Evolutionary conservation across 2,113 vertebrate genomes (phyloP).

Genomic region (Myodes glareolus): DNA sequence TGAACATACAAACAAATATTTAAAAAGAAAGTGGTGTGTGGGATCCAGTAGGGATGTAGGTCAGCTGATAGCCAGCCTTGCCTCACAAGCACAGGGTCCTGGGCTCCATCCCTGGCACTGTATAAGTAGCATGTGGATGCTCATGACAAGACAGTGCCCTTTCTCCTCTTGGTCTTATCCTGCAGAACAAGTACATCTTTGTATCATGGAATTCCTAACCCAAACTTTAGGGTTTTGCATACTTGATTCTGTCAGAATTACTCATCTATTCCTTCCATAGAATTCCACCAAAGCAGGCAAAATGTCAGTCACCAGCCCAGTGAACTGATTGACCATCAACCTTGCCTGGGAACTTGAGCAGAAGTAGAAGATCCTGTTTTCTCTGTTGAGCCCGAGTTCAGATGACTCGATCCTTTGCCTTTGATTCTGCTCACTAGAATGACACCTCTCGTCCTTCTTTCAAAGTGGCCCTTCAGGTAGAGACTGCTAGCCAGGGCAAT

Average conservation of each 20-base stretch:
- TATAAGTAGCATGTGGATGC: background rate
- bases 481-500: background rate
- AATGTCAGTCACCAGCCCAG: background rate
- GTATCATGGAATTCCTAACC: background rate
- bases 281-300: background rate
- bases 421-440: background rate
- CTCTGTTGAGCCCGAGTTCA: background rate
- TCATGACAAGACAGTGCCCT: no score
- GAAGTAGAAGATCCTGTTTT: no score
- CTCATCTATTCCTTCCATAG: background rate
- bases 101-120: background rate
- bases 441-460: background rate
- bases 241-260: background rate
- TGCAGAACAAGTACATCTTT: background rate
- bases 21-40: background rate
- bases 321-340: no score
- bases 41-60: background rate
- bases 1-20: background rate
- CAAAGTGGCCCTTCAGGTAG: background rate
- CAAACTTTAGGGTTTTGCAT: background rate
- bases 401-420: background rate
- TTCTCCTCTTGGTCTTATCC: background rate
- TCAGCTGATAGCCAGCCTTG: background rate
- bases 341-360: background rate
- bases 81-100: background rate